Percentiles rank a stretch among this genome's conserved stretches.
phyloP scores from a whole-genome alignment of 2,113 vertebrate genomes.

The Notechis scutatus region DNA sequence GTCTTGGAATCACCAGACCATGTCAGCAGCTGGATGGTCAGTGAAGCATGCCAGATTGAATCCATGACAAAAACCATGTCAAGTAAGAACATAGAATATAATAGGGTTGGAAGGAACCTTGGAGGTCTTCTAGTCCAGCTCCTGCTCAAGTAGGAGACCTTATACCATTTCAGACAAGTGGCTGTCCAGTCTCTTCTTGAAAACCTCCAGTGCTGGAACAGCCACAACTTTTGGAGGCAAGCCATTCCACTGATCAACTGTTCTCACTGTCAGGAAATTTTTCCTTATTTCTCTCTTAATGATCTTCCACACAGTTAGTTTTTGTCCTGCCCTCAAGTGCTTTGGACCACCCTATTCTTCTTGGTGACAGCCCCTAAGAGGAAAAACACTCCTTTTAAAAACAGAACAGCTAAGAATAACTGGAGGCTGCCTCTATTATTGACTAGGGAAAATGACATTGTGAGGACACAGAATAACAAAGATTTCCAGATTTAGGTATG shows the following conservation, averaged over 20 bases:
- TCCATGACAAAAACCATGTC: neutral
- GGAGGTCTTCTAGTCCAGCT: neutral
- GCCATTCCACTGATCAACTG: no score
- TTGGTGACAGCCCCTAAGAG: neutral
- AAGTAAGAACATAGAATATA: neutral
- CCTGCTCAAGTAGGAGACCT: neutral
- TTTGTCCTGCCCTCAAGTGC: neutral
- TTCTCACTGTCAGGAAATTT: no score
- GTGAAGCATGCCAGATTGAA: neutral
- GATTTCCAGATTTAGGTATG: neutral
- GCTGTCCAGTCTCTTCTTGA: neutral
- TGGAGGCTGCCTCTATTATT: neutral
- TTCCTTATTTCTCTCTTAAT: neutral
- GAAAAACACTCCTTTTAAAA: neutral
- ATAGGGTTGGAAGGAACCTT: neutral
- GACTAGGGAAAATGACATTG: neutral
- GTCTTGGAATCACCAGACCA: neutral
- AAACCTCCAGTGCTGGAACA: neutral
- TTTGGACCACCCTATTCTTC: neutral
- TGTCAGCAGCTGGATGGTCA: neutral
- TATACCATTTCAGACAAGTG: neutral
- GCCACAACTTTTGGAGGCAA: neutral
- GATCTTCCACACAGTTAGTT: neutral
- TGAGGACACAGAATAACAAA: neutral
- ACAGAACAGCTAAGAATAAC: neutral